Evolutionary conservation across 2,888 invertebrate genomes (phyloP), one percentile per base, ranked within the genome.

Genomic region (Tetranychus piercei): DNA sequence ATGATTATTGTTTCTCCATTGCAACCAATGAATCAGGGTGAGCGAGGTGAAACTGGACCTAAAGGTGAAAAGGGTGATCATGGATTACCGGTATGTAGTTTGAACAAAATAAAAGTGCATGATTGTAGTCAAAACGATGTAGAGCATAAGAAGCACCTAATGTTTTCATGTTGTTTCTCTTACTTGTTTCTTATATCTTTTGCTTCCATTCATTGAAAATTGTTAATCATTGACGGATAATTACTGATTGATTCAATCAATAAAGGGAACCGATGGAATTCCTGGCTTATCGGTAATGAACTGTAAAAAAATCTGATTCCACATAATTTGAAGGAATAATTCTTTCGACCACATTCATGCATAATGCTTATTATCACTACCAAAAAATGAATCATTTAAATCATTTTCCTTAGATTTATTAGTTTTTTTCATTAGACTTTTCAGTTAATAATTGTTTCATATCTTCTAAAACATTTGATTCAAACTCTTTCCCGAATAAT

Each of bases 21-120:
- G 34, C 34, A 34, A 34, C 55, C 55, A 55, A 55, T 55, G 6
- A 7, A 44, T 76, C 83, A 92, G 92, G 93, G 93, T 79, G 92
- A 92, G 79, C 90, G 92, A 84, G 94, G 94, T 79, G 92, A 93
- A 84, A 90, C 90, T 74, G 94, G 94, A 79, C 88, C 87, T 81
- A 94, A 93, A 85, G 93, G 94, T 79, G 93, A 93, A 85, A 77
- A 82, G 78, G 93, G 93, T 74, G 93, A 93, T 84, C 92, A 92
- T 79, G 94, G 94, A 81, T 85, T 93, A 81, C 92, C 93, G 82
- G 93, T 92, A 88, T 87, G 90, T 74, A 34, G 34, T 34, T 34
- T 34, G 34, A 34, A 34, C 34, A 3, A 34, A 3, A 34, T n/a
- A 34, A 34, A 34, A 34, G 34, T 34, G 34, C 0, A 34, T 3